These are phyloP conservation scores for Drosophila sucinea DNA, from an alignment of 1,140 invertebrate genomes.

Conservation along the genomic window DNA sequence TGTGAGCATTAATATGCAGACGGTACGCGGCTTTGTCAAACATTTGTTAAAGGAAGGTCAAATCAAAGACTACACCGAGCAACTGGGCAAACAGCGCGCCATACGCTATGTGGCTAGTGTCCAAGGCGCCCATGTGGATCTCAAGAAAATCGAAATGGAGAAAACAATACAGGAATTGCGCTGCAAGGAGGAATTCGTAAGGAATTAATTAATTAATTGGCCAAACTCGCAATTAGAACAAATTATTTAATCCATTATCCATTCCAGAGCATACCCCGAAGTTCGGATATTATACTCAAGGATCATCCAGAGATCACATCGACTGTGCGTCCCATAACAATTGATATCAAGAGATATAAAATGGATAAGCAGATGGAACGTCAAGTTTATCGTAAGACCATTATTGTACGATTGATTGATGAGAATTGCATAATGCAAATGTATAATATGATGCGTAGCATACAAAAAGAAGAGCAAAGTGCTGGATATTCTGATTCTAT, in stretches of 20 bases:
- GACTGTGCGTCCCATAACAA: constrained; percentile 27
- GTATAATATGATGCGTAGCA: constrained; percentile 16
- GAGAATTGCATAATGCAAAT: constrained; percentile 49
- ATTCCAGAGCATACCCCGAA: constrained; percentile 36
- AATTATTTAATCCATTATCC: no score
- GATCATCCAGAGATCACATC: constrained; percentile 58
- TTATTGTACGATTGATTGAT: constrained; percentile 59
- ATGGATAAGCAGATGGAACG: constrained; percentile 39
- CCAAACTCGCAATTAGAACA: no score
- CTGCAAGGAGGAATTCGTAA: constrained; percentile 66
- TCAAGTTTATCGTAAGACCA: constrained; percentile 38
- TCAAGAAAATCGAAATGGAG: constrained; percentile 19
- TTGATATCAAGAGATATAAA: constrained; percentile 27
- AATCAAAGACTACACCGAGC: constrained; percentile 53
- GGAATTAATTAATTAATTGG: background rate
- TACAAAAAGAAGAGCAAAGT: constrained; percentile 44
- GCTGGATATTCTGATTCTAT: constrained; percentile 51
- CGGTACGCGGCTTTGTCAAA: constrained; percentile 53
- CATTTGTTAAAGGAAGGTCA: constrained; percentile 27
- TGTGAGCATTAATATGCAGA: constrained; percentile 40
- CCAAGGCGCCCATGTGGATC: constrained; percentile 8
- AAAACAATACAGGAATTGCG: constrained; percentile 31
- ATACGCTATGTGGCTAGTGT: constrained; percentile 43
- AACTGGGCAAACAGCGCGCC: constrained; percentile 61
- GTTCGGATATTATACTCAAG: constrained; percentile 30